These are phyloP conservation scores for Bicyclus anynana DNA, from an alignment of 1,140 invertebrate species.

Conservation along the genomic window DNA sequence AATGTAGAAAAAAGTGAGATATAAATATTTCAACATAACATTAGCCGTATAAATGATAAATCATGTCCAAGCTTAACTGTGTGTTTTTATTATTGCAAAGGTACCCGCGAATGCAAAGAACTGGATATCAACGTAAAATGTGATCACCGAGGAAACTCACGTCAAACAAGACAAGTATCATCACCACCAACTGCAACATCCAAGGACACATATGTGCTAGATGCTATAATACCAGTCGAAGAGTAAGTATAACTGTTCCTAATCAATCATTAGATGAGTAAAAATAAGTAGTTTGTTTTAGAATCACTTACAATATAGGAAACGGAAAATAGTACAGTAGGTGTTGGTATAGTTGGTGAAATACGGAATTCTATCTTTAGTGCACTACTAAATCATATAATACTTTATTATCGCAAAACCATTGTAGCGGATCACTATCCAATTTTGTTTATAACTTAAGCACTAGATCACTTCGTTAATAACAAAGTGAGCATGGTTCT, in stretches of 20 bases:
- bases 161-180: constrained; percentile 79
- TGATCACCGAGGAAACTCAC: constrained; percentile 82
- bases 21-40: not conserved
- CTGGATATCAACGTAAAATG: constrained; percentile 93
- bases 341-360: constrained; percentile 18
- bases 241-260: constrained; percentile 79
- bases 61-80: not conserved
- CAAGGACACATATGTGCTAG: constrained; percentile 87
- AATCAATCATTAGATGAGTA: not conserved
- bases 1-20: not conserved
- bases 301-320: not conserved
- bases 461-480: constrained; percentile 11
- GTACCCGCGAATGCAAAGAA: constrained; percentile 88
- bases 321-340: constrained; percentile 7
- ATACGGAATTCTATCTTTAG: constrained; percentile 9
- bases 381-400: constrained; percentile 8
- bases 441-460: constrained; percentile 4
- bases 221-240: constrained; percentile 88
- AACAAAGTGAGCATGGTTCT: constrained; percentile 43
- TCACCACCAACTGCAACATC: constrained; percentile 69
- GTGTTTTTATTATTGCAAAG: constrained; percentile 25
- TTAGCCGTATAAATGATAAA: not conserved
- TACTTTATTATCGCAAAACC: not conserved
- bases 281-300: not conserved
- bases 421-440: constrained; percentile 4